Percentiles rank a stretch among this genome's conserved stretches.
phyloP scores from a whole-genome alignment of 2,888 invertebrate genomes.

The Lasioglossum figueresi region DNA sequence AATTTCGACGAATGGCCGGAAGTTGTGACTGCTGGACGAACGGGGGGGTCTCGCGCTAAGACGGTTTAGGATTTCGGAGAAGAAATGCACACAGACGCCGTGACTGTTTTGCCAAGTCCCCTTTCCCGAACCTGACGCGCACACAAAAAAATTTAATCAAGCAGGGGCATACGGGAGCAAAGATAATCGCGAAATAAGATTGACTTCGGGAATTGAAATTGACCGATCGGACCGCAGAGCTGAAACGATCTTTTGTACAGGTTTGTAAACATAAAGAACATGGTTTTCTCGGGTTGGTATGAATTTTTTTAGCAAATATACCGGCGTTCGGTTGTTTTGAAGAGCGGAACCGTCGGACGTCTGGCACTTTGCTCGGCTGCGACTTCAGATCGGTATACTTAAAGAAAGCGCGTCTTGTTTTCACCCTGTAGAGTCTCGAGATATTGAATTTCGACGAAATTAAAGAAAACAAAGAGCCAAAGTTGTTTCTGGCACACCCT shows the following conservation, averaged over 20 bases:
- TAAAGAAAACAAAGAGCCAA: constrained; percentile 72
- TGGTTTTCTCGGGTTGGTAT: background rate
- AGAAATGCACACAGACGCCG: constrained; percentile 39
- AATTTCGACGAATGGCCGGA: background rate
- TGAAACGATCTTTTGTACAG: background rate
- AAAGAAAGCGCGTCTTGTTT: constrained; percentile 64
- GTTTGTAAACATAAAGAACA: background rate
- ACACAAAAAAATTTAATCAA: background rate
- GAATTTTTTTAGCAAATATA: background rate
- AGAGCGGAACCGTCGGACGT: background rate
- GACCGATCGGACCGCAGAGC: background rate
- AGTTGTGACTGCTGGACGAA: constrained; percentile 27
- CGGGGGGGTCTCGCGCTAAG: constrained; percentile 36
- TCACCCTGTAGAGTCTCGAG: constrained; percentile 59
- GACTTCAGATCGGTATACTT: constrained; percentile 60
- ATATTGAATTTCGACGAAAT: constrained; percentile 73
- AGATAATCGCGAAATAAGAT: background rate
- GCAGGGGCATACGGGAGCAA: background rate
- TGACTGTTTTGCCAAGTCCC: constrained; percentile 55
- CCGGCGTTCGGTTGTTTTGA: background rate
- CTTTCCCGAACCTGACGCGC: constrained; percentile 58
- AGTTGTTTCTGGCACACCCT: constrained; percentile 72
- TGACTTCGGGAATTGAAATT: background rate
- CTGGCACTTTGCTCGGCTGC: constrained; percentile 22
- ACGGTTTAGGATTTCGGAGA: constrained; percentile 51